phyloP scores from a whole-genome alignment of 2,888 invertebrate species.

The Lasioglossum figueresi region DNA sequence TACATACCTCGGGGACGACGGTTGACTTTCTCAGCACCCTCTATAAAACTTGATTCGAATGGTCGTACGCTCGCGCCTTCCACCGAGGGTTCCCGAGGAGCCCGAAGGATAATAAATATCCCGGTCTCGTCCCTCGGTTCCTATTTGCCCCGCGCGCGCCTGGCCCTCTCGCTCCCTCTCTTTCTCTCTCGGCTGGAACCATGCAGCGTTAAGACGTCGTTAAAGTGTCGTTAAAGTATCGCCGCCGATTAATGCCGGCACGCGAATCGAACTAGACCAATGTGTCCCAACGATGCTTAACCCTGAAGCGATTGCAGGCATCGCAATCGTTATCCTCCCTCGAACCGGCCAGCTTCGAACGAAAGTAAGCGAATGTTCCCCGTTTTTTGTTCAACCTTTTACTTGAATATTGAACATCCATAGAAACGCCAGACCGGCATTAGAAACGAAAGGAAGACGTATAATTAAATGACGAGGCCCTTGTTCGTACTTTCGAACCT shows the following conservation, averaged over 20 bases:
- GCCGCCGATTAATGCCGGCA: conserved; percentile 66
- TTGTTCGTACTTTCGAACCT: too few relatives aligned
- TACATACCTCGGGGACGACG: neutral
- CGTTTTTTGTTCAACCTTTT: neutral
- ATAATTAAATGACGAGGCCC: neutral
- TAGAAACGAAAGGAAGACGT: neutral
- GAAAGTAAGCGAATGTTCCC: neutral
- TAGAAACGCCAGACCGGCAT: neutral
- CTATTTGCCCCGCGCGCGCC: conserved; percentile 19
- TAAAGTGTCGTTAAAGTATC: conserved; percentile 73
- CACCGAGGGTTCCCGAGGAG: conserved; percentile 28
- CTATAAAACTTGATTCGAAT: conserved; percentile 17
- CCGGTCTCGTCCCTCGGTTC: neutral
- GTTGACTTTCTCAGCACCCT: neutral
- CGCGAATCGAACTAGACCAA: neutral
- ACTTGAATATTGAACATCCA: neutral
- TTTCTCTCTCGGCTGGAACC: neutral
- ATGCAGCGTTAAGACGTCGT: conserved; percentile 37
- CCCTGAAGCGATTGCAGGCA: neutral
- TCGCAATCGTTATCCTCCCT: neutral
- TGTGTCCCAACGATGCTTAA: neutral
- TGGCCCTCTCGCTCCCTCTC: neutral
- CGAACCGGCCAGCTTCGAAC: neutral
- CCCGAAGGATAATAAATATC: conserved; percentile 53
- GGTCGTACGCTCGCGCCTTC: conserved; percentile 2